These are phyloP conservation scores for Cinclus cinclus DNA, from an alignment of 2,113 vertebrate species.

Conservation along the genomic window DNA sequence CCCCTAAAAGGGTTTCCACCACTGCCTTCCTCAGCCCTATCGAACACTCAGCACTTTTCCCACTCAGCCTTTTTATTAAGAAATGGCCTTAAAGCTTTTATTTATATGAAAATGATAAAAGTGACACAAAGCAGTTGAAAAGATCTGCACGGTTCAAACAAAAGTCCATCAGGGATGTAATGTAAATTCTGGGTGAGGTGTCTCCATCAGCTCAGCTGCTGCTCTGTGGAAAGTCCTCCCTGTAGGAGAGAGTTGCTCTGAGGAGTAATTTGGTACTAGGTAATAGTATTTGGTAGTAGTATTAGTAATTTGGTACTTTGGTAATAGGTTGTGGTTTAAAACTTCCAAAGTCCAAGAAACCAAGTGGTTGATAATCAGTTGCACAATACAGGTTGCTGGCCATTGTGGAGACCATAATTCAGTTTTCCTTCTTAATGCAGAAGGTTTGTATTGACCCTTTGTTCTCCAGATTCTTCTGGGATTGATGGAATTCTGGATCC, in stretches of 20 bases:
- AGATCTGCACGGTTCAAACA: background rate
- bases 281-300: no score
- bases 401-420: background rate
- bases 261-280: background rate
- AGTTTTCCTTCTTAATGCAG: background rate
- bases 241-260: background rate
- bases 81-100: constrained; percentile 4
- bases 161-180: background rate
- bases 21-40: constrained; percentile 10
- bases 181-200: background rate
- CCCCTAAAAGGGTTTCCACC: constrained; percentile 49
- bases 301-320: background rate
- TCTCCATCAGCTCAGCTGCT: background rate
- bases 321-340: background rate
- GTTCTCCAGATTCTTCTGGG: background rate
- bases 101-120: constrained; percentile 65
- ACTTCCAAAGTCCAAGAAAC: background rate
- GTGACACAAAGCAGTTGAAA: constrained; percentile 3
- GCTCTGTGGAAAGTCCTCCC: background rate
- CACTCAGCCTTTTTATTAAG: constrained; percentile 42
- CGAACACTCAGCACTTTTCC: constrained; percentile 39
- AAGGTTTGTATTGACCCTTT: background rate
- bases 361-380: background rate
- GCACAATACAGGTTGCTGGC: background rate
- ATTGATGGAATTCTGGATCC: background rate